Base-by-base conservation (phyloP, 2,113 vertebrate species). In the Petroica traversi region DNA sequence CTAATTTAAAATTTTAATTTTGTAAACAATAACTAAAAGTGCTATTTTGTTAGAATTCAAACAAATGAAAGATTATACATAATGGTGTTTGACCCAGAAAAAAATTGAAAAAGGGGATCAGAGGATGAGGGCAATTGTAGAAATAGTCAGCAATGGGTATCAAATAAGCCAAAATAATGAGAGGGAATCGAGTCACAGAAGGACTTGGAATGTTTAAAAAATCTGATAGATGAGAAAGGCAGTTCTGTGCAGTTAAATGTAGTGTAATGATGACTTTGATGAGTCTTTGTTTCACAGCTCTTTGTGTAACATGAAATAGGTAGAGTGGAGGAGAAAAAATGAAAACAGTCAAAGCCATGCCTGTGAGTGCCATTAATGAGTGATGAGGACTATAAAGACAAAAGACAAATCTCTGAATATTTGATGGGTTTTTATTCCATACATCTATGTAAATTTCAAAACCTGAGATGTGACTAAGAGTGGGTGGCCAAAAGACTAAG, bases 231-330 rank as follows among this genome's bases (percentile, higher is more conserved):
- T 95, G 76, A 96, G 94, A 97, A 97, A 96, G 75, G 41, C 85
- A 86, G 79, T 93, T 97, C 82, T 94, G 84, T 79, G 69, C 55
- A 85, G 84, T 97, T 91, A 96, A 97, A 95, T 93, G 83, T 92
- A 95, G 94, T 79, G 91, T 97, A 96, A 96, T 97, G 92, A 97
- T 95, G 92, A 84, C 91, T 98, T 96, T 97, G 94, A 97, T 97
- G 87, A 97, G 95, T 76, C 79, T 98, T 97, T 97, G 92, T 97
- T 94, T 97, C 92, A 88, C 43, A 63, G 85, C 76, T 96, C 83
- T 97, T 97, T 97, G 89, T 96, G 89, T 34, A 69, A 72, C 83
- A 58, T 96, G 93, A 96, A 97, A 96, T 88, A 94, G 62, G 36
- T 85, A 74, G 88, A 93, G 87, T 95, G 83, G 59, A 88, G 40